phyloP scores from a whole-genome alignment of 1,140 invertebrate species.

The Phortica variegata region DNA sequence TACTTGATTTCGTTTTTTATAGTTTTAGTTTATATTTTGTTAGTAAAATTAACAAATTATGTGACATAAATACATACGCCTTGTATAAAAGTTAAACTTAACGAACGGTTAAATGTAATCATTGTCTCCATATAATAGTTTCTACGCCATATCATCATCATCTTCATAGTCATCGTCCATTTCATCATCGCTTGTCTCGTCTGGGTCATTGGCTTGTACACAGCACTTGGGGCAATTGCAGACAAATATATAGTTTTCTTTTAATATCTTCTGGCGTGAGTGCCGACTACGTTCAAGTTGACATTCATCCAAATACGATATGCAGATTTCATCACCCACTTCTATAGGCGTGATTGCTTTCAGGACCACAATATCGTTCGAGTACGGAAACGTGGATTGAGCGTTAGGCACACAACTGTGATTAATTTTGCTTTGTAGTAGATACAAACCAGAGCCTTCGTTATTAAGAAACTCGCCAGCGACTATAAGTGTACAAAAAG shows the following conservation, averaged over 20 bases:
- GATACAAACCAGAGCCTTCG: constrained; percentile 89
- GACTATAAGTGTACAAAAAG: constrained; percentile 59
- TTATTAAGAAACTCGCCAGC: constrained; percentile 87
- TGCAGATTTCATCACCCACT: constrained; percentile 84
- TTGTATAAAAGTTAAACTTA: background rate
- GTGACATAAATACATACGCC: background rate
- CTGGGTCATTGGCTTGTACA: constrained; percentile 71
- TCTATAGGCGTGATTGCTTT: constrained; percentile 75
- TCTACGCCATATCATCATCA: constrained; percentile 41
- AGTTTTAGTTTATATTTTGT: constrained; percentile 16
- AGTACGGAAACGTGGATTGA: constrained; percentile 79
- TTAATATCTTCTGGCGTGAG: constrained; percentile 77
- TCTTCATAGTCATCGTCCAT: constrained; percentile 55
- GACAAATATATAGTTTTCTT: constrained; percentile 75
- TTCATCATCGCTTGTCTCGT: constrained; percentile 76
- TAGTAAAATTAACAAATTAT: constrained; percentile 5
- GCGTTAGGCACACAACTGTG: constrained; percentile 93
- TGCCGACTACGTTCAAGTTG: constrained; percentile 76
- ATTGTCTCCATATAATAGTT: too few relatives aligned
- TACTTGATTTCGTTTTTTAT: constrained; percentile 28
- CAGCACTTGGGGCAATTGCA: constrained; percentile 75
- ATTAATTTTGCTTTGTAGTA: constrained; percentile 83
- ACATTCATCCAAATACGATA: constrained; percentile 90
- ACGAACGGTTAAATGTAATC: too few relatives aligned
- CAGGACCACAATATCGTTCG: constrained; percentile 77